Evolutionary conservation across 2,888 invertebrate species (phyloP).

Genomic region (Sesia apiformis): DNA sequence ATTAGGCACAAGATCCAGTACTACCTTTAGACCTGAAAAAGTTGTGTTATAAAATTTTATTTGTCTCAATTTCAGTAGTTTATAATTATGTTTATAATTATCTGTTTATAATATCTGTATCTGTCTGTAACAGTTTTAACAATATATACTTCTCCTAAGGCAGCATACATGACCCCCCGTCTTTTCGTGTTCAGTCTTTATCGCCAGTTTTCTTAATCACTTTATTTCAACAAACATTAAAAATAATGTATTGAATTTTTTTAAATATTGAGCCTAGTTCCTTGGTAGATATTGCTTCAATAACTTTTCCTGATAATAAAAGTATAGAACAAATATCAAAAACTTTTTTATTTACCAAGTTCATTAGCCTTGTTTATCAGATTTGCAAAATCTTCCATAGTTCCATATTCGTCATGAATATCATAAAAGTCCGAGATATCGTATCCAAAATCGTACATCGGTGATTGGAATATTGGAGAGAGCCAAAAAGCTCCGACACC

Average conservation of each 20-base stretch:
- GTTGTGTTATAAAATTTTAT: neutral
- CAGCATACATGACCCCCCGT: no score
- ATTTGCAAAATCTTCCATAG: constrained; percentile 79
- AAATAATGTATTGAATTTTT: no score
- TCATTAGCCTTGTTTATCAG: constrained; percentile 65
- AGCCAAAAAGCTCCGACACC: constrained; percentile 83
- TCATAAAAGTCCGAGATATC: constrained; percentile 82
- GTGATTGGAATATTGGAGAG: constrained; percentile 82
- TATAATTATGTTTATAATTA: neutral
- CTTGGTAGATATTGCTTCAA: no score
- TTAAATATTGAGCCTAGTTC: no score
- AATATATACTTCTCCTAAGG: no score
- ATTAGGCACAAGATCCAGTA: constrained; percentile 81
- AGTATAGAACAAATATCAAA: no score
- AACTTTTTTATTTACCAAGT: constrained; percentile 35
- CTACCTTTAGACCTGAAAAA: constrained; percentile 64
- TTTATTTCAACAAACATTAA: no score
- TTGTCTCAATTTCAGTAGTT: neutral
- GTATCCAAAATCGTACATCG: constrained; percentile 88
- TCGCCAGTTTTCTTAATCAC: no score
- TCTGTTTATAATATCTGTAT: neutral
- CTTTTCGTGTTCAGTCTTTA: no score
- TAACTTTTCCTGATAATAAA: no score
- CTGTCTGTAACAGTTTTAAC: no score
- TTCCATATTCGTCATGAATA: constrained; percentile 82